A percentile compares a stretch with the other conserved stretches of the same genome.
These are phyloP conservation scores for Isurus oxyrinchus DNA, from an alignment of 2,113 vertebrate genomes.

Conservation along the genomic window DNA sequence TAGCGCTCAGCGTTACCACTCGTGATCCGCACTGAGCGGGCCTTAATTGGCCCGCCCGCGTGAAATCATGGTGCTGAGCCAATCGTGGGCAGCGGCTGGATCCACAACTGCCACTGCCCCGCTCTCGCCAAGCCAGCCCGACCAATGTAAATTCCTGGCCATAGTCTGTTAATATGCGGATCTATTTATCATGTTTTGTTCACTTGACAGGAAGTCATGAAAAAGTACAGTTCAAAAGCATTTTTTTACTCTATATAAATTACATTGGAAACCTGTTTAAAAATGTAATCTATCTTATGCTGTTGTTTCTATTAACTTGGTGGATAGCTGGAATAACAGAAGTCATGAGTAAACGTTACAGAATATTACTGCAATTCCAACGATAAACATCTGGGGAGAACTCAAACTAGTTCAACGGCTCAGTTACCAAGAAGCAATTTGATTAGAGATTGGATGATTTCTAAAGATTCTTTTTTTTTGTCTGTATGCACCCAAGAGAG, in stretches of 20 bases:
- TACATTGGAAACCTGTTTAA: background rate
- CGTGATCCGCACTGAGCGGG: no score
- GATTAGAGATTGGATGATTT: background rate
- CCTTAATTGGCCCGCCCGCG: no score
- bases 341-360: background rate
- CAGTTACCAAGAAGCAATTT: background rate
- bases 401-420: background rate
- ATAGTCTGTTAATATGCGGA: background rate
- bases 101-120: no score
- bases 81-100: no score
- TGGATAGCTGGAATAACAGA: background rate
- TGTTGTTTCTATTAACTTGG: constrained; percentile 3
- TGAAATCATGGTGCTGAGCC: no score
- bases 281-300: background rate
- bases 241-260: background rate
- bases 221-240: constrained; percentile 3
- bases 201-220: background rate
- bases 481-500: background rate
- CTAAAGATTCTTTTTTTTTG: background rate
- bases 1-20: no score
- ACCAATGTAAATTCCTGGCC: no score
- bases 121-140: no score
- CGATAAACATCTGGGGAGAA: background rate
- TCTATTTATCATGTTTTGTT: background rate
- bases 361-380: background rate